Evolutionary conservation across 1,140 invertebrate genomes (phyloP).

Genomic region (Littorina saxatilis): DNA sequence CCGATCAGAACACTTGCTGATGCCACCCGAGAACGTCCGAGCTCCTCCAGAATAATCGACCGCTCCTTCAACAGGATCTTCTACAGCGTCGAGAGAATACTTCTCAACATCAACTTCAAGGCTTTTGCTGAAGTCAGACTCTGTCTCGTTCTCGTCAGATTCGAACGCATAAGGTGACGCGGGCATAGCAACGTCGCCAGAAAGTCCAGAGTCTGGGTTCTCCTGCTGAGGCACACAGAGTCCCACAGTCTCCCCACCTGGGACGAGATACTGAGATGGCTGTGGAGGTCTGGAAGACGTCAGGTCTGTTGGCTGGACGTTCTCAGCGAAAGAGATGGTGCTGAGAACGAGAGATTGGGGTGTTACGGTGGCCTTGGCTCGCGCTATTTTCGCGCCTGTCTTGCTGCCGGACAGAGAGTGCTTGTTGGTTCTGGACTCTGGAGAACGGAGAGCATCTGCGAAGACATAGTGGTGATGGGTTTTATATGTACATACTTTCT

Average conservation of each 20-base stretch:
- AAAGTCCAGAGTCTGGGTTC: background rate
- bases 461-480: no score
- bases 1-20: no score
- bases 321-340: background rate
- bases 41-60: no score
- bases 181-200: background rate
- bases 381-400: background rate
- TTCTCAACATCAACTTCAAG: no score
- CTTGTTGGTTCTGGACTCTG: background rate
- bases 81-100: no score
- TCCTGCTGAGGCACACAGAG: background rate
- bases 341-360: background rate
- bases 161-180: background rate
- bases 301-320: background rate
- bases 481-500: no score
- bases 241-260: background rate
- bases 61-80: no score
- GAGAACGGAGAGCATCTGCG: no score
- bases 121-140: background rate
- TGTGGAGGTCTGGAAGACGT: no score
- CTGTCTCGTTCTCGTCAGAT: conserved; percentile 1
- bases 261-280: background rate
- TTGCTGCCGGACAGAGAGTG: background rate
- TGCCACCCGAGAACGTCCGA: no score
- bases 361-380: conserved; percentile 19